These are phyloP conservation scores for Zaprionus obscuricornis DNA, from an alignment of 2,888 invertebrate species.

Conservation along the genomic window DNA sequence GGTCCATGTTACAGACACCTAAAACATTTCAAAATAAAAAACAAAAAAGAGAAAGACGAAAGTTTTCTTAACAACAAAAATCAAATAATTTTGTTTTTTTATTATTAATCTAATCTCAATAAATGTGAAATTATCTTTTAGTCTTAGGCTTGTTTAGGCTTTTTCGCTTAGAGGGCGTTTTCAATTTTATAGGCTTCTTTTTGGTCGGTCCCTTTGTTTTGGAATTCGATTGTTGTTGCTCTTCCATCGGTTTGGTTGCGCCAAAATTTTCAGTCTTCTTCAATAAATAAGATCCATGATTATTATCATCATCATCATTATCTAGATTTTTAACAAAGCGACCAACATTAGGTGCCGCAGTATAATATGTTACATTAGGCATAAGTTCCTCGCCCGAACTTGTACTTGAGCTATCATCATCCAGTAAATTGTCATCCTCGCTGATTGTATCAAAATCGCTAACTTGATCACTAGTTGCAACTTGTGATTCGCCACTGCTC, in stretches of 20 bases:
- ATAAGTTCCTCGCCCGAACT: conserved; percentile 51
- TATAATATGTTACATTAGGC: conserved; percentile 66
- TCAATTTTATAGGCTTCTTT: too few relatives aligned
- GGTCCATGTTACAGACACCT: conserved; percentile 83
- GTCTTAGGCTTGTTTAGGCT: not conserved
- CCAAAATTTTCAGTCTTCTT: too few relatives aligned
- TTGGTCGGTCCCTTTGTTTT: too few relatives aligned
- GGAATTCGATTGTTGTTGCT: too few relatives aligned
- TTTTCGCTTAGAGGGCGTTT: conserved; percentile 2
- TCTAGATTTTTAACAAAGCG: conserved; percentile 59
- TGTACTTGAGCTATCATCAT: not conserved
- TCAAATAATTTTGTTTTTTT: too few relatives aligned
- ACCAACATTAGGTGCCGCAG: conserved; percentile 34
- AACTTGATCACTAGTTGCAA: too few relatives aligned
- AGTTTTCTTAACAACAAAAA: not conserved
- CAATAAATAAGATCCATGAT: too few relatives aligned
- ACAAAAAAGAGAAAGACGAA: not conserved
- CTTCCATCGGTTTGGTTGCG: too few relatives aligned
- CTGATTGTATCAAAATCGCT: not conserved
- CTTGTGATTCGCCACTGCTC: not conserved
- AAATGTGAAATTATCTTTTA: too few relatives aligned
- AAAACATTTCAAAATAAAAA: conserved; percentile 3
- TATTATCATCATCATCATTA: conserved; percentile 1
- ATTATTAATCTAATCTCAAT: too few relatives aligned
- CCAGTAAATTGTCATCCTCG: too few relatives aligned